These are phyloP conservation scores for Podarcis siculus DNA, from an alignment of 2,797 vertebrate species.

Conservation along the genomic window DNA sequence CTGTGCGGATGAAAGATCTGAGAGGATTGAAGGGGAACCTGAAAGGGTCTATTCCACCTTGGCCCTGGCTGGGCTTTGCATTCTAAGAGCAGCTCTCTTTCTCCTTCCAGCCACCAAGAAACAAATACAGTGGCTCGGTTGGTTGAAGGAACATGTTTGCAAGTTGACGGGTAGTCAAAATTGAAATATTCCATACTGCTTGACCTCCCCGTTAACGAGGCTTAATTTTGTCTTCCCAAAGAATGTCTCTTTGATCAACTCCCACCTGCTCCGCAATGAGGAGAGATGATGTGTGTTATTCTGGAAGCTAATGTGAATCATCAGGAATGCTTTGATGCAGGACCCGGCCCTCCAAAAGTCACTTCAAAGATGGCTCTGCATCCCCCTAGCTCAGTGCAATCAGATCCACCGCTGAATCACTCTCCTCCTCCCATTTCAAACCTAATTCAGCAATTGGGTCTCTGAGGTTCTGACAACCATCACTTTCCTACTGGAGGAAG, in stretches of 20 bases:
- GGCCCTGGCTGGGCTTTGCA: neutral
- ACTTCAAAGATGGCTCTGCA: neutral
- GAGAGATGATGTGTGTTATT: neutral
- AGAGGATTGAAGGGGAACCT: neutral
- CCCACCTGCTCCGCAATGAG: neutral
- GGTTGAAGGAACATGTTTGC: neutral
- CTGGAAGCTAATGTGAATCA: constrained; percentile 4
- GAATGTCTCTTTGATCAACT: constrained; percentile 8
- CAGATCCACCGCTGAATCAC: neutral
- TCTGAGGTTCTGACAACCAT: too few species aligned
- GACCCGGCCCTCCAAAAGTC: neutral
- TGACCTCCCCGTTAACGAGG: constrained; percentile 9
- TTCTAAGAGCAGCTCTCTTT: neutral
- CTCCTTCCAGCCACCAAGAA: neutral
- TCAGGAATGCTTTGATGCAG: neutral
- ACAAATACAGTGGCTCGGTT: neutral
- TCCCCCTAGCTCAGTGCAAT: too few species aligned
- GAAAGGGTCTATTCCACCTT: neutral
- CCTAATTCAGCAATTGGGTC: neutral
- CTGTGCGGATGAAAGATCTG: neutral
- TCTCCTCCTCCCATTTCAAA: neutral
- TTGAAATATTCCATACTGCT: neutral
- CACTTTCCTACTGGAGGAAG: too few species aligned
- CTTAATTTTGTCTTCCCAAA: constrained; percentile 12
- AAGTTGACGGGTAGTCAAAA: neutral